Evolutionary conservation across 2,888 invertebrate species (phyloP).

Genomic region (Polyploca ridens): DNA sequence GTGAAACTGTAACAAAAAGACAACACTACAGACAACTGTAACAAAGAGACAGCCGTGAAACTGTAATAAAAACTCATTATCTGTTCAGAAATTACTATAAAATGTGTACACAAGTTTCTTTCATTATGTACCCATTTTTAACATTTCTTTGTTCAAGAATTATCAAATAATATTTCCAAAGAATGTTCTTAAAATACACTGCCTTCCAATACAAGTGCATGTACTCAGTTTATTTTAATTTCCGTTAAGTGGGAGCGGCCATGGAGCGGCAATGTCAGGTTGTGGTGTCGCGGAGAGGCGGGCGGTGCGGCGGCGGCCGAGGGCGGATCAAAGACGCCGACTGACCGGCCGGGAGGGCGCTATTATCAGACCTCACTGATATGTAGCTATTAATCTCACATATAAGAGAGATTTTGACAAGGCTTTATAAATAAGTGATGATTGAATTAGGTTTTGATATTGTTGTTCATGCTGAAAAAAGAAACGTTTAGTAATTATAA

Average conservation of each 20-base stretch:
- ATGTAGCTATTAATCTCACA: background rate
- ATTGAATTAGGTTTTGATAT: background rate
- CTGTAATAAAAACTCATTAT: too few species aligned
- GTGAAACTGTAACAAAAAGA: too few species aligned
- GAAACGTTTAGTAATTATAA: too few species aligned
- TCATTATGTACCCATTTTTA: too few species aligned
- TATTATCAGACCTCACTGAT: conserved; percentile 40
- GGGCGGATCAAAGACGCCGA: conserved; percentile 63
- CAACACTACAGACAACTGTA: too few species aligned
- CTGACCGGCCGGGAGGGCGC: conserved; percentile 44
- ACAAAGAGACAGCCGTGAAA: too few species aligned
- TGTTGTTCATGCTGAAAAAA: too few species aligned
- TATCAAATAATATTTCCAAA: too few species aligned
- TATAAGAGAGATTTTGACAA: background rate
- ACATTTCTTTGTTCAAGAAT: too few species aligned
- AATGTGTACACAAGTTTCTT: too few species aligned
- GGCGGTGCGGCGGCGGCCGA: conserved; percentile 15
- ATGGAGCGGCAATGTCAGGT: conserved; percentile 20
- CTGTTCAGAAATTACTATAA: too few species aligned
- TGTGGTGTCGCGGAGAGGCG: conserved; percentile 14
- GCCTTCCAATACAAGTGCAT: conserved; percentile 16
- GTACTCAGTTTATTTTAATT: conserved; percentile 64
- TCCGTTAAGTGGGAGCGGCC: conserved; percentile 59
- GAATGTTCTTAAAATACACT: background rate
- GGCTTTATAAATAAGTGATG: too few species aligned